Conservation (phyloP, 2,888 invertebrate genomes). For the Horisme vitalbata region DNA sequence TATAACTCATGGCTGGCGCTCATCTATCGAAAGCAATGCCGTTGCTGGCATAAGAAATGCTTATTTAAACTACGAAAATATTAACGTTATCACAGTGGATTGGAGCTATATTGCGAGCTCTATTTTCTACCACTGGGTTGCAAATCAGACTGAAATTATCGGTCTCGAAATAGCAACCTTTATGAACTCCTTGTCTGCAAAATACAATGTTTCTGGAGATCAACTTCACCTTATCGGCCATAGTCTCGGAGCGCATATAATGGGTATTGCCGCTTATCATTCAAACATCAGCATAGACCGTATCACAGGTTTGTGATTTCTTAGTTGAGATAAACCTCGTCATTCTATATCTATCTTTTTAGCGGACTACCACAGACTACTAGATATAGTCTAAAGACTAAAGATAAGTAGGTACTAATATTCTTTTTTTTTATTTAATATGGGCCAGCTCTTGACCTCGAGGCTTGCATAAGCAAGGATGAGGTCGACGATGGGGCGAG, state of each 20-base stretch:
- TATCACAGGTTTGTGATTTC: conserved; percentile 48
- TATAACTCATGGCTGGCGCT: conserved; percentile 79
- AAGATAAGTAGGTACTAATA: too few relatives aligned
- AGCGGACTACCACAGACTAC: too few relatives aligned
- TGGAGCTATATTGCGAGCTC: conserved; percentile 56
- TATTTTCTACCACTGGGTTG: conserved; percentile 53
- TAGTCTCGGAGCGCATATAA: conserved; percentile 62
- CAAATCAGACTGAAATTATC: conserved; percentile 47
- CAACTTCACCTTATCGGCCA: conserved; percentile 59
- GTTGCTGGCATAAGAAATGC: conserved; percentile 64
- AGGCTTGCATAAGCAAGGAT: too few relatives aligned
- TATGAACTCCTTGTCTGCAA: conserved; percentile 39
- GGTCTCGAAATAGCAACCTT: conserved; percentile 47
- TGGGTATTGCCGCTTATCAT: conserved; percentile 53
- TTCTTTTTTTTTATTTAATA: too few relatives aligned
- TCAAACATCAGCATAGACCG: conserved; percentile 41
- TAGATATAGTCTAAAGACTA: too few relatives aligned
- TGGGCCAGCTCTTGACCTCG: too few relatives aligned
- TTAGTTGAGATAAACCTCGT: too few relatives aligned
- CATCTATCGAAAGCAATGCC: conserved; percentile 56
- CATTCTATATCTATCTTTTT: too few relatives aligned
- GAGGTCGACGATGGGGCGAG: too few relatives aligned
- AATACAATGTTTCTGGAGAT: conserved; percentile 45
- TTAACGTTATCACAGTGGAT: conserved; percentile 68
- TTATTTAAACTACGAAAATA: conserved; percentile 58